Conservation (phyloP, 2,113 vertebrate genomes). For the Numenius arquata region DNA sequence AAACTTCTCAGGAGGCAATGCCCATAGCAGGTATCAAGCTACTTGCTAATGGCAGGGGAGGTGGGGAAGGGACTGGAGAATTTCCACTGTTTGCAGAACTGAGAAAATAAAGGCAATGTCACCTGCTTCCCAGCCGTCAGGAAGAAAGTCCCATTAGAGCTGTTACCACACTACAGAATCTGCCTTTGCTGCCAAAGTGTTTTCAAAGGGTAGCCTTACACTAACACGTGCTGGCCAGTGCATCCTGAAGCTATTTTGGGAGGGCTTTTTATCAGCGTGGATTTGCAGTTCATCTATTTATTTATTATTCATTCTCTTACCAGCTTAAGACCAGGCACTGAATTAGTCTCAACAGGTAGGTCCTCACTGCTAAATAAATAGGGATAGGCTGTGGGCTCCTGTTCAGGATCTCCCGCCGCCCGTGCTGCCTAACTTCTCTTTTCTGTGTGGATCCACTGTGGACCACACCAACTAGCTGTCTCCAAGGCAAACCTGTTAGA, state of each 20-base stretch:
- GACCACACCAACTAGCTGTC: not conserved
- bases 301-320: not conserved
- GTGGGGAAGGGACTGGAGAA: not conserved
- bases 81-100: not conserved
- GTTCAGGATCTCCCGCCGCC: not conserved
- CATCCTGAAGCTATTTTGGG: not conserved
- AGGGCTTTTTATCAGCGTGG: not conserved
- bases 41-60: not conserved
- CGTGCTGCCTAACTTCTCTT: not conserved
- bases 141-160: not conserved
- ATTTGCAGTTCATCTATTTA: not conserved
- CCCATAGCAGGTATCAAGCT: not conserved
- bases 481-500: not conserved
- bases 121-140: not conserved
- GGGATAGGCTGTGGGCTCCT: not conserved
- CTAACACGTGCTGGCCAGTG: not conserved
- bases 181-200: not conserved
- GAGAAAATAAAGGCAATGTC: not conserved
- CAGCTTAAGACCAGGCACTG: not conserved
- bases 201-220: not conserved
- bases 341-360: not conserved
- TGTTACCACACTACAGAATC: not conserved
- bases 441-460: not conserved
- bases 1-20: not conserved
- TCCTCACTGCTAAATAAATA: not conserved